Evolutionary conservation across 2,888 invertebrate genomes (phyloP), one percentile per base, ranked within the genome.

Genomic region (Thelaira solivaga): DNA sequence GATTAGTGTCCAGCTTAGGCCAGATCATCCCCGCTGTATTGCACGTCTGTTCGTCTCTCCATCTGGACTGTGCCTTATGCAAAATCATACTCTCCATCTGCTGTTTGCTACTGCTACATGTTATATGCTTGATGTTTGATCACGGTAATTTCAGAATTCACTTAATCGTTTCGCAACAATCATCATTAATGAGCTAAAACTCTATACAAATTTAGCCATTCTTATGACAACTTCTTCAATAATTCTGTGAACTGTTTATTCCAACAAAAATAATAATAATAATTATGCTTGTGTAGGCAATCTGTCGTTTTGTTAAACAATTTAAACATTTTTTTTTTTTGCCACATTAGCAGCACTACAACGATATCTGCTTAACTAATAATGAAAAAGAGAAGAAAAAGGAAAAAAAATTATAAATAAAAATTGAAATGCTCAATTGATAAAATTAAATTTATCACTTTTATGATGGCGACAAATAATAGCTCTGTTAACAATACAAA

Each of bases 281-380:
- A 7, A 26, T 16, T 16, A 13, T 10, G 22, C 6, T 22, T 36
- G 20, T 36, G 13, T 34, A 31, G 39, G 24, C 8, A 34, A 39
- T 22, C 16, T 73, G 67, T 43, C 16, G 22, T 24, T 55, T 55
- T 72, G 45, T 71, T 64, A 31, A 64, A 57, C 49, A 73, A 64
- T 64, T 36, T 59, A 41, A 57, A 41, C 4, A 59, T 31, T 29
- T n/a, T n/a, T n/a, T n/a, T n/a, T n/a, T n/a, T n/a, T 49, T 6
- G 11, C 65, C 8, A 45, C 18, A 55, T 22, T 31, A 39, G 6
- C 6, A 20, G 43, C 8, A 34, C n/a, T n/a, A n/a, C n/a, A n/a
- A n/a, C n/a, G 18, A 8, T 10, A 41, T 31, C 13, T 26, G 11
- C 24, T 26, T 41, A 36, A 57, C 26, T 68, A 26, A 57, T 22